Evolutionary conservation across 2,113 vertebrate species (phyloP), one percentile per base, ranked within the genome.

Genomic region (Cyprinodon brontotheroides): DNA sequence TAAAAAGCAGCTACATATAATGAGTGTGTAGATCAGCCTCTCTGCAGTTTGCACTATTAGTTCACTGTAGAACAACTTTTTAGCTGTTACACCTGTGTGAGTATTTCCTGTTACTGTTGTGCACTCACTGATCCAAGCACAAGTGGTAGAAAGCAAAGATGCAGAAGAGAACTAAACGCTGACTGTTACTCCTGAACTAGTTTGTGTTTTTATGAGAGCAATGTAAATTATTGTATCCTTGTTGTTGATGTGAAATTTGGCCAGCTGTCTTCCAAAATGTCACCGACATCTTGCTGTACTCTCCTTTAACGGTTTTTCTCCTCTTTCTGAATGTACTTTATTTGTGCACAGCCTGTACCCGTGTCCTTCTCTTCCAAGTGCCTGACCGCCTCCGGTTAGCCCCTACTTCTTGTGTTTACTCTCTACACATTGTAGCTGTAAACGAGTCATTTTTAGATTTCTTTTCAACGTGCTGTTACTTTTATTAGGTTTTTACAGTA

Each of bases 401-500:
- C 41, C 15, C n/a, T 66, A n/a, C 36, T 71, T 72, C 68, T 69
- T 72, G 48, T 62, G 72, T 37, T 74, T 70, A 67, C 48, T 62
- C 62, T 77, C 75, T 78, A 64, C 61, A 63, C 50, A 66, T 29
- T 64, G 3, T 61, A 82, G 78, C 85, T 84, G 80, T 72, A 80
- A 73, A 69, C 37, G 36, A 73, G 53, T 80, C 61, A 12, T 40
- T 69, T 29, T 73, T 76, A 17, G 59, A 72, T 70, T 41, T 72
- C 57, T 75, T 83, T 83, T 79, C 45, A 68, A 76, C 65, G 65
- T 89, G 48, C 63, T 82, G 73, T 91, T 85, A 82, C 71, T 73
- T 87, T 89, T 74, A 77, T 57, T 78, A 36, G 1, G 69, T 93
- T 92, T 93, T 94, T 94, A 91, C 91, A 93, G 85, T 94, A 92